These are phyloP conservation scores for Lepidiolamprologus cunningtoni DNA, from an alignment of 2,113 vertebrate species.

Conservation along the genomic window DNA sequence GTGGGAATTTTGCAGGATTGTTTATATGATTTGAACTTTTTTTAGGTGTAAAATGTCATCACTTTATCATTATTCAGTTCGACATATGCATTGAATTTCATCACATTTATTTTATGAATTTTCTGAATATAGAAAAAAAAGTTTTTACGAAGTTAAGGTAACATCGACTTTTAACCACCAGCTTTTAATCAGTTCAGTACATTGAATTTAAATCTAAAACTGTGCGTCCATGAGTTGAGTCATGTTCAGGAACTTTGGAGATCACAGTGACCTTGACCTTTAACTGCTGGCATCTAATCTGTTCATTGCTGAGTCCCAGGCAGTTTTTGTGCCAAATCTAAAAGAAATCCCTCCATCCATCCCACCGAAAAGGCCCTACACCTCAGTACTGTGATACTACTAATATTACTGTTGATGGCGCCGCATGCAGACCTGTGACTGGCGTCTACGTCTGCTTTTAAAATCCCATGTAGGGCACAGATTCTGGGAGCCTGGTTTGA, in stretches of 20 bases:
- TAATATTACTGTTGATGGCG: background rate
- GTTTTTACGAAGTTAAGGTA: background rate
- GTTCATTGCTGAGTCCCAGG: background rate
- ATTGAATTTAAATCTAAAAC: background rate
- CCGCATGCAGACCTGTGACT: background rate
- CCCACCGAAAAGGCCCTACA: background rate
- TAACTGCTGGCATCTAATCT: background rate
- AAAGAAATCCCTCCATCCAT: background rate
- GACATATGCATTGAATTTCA: background rate
- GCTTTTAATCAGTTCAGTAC: background rate
- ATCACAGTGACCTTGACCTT: background rate
- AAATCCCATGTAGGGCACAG: slow-evolving; percentile 42
- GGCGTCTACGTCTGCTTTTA: background rate
- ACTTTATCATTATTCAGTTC: background rate
- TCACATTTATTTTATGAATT: background rate
- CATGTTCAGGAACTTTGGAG: background rate
- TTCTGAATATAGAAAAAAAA: background rate
- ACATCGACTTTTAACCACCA: background rate
- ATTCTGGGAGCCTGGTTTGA: slow-evolving; percentile 60
- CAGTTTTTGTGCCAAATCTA: background rate
- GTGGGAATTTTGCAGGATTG: background rate
- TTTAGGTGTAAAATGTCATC: background rate
- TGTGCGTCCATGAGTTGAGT: background rate
- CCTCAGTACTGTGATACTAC: background rate
- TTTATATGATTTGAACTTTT: background rate